Conservation (phyloP, 2,113 vertebrate species). For the Ceyx melanurus region DNA sequence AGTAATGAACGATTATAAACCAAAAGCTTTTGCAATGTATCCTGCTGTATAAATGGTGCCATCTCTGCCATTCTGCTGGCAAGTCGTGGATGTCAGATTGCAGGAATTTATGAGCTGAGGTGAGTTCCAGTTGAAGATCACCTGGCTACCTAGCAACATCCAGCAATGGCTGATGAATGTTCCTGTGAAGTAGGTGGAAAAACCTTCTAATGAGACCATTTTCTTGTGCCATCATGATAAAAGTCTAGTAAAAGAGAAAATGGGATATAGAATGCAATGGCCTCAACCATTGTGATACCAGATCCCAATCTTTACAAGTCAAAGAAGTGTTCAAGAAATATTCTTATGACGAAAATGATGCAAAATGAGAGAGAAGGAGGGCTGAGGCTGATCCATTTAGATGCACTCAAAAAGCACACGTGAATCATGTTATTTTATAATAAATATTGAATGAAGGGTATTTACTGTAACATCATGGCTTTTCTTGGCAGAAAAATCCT, state of each 20-base stretch:
- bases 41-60: not conserved
- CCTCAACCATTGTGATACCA: not conserved
- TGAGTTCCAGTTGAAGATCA: slow-evolving; percentile 17
- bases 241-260: slow-evolving; percentile 5
- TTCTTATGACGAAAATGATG: not conserved
- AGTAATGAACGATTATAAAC: not conserved
- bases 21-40: not conserved
- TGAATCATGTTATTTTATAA: not conserved
- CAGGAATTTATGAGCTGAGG: not conserved
- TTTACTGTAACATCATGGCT: not conserved
- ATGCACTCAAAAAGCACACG: not conserved
- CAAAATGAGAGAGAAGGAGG: not conserved
- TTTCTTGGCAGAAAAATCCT: not conserved
- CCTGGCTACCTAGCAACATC: slow-evolving; percentile 36
- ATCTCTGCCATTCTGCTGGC: not conserved
- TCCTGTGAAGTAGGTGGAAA: slow-evolving; percentile 14
- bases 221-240: not conserved
- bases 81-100: not conserved
- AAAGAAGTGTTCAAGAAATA: not conserved
- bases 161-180: not conserved
- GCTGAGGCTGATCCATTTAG: not conserved
- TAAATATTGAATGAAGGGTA: not conserved
- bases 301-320: not conserved
- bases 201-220: not conserved
- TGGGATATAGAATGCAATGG: not conserved